Conservation (phyloP, 2,113 vertebrate species). For the Amblyopsis rosae region DNA sequence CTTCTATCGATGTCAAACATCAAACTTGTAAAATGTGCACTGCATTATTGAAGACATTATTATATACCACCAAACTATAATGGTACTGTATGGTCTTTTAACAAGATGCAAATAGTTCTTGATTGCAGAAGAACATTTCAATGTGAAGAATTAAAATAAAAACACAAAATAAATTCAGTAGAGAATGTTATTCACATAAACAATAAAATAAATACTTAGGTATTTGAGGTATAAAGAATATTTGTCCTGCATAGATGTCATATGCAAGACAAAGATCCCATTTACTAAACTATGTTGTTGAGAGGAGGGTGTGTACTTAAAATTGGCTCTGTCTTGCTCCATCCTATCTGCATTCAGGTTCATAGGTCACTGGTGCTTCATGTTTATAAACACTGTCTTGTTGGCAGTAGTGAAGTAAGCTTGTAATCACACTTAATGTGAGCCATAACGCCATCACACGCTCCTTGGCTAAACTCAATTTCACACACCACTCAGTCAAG, state of each 20-base stretch:
- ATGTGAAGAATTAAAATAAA: no score
- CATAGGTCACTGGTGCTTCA: constrained; percentile 73
- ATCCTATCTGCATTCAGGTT: constrained; percentile 68
- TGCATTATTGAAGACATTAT: no score
- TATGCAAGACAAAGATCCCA: constrained; percentile 55
- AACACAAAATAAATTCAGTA: not conserved
- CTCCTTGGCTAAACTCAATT: constrained; percentile 31
- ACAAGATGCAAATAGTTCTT: no score
- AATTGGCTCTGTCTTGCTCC: constrained; percentile 47
- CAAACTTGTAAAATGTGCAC: no score
- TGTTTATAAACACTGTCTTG: constrained; percentile 75
- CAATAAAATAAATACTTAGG: not conserved
- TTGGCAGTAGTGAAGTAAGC: constrained; percentile 40
- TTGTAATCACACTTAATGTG: constrained; percentile 50
- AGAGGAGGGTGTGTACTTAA: constrained; percentile 52
- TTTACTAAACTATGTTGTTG: constrained; percentile 56
- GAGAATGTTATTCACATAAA: constrained; percentile 9
- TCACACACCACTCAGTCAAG: constrained; percentile 33
- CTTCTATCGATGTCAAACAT: no score
- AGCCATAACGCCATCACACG: constrained; percentile 16
- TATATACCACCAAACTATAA: no score
- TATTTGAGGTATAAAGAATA: constrained; percentile 2
- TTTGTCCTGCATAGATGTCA: constrained; percentile 34
- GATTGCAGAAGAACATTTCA: no score
- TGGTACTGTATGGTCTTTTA: no score